Evolutionary conservation across 2,113 vertebrate species (phyloP).

Genomic region (Scolopax mira): DNA sequence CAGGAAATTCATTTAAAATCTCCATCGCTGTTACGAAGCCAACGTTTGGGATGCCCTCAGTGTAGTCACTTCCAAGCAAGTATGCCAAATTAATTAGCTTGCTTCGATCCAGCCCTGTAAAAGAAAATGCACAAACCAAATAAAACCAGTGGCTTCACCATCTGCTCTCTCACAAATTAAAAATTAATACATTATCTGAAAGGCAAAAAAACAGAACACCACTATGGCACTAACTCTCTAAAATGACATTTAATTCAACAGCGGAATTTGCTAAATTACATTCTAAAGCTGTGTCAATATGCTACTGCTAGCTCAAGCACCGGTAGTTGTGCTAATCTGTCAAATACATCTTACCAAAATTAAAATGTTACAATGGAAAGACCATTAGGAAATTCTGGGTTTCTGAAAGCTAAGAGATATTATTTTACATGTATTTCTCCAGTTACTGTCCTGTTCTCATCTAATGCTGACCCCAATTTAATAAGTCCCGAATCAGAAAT

Average conservation of each 20-base stretch:
- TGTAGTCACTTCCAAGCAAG: slow-evolving; percentile 96
- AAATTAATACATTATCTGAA: background rate
- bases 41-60: slow-evolving; percentile 90
- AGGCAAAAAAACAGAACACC: background rate
- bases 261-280: background rate
- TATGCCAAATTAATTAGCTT: slow-evolving; percentile 97
- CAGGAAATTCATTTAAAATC: slow-evolving; percentile 96
- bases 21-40: slow-evolving; percentile 96
- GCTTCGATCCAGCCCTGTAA: slow-evolving; percentile 87
- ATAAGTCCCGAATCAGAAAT: background rate
- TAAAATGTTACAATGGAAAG: background rate
- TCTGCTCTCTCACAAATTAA: background rate
- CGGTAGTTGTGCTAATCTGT: background rate
- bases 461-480: background rate
- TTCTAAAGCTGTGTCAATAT: background rate
- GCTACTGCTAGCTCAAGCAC: background rate
- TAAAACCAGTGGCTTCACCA: background rate
- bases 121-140: background rate
- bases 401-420: background rate
- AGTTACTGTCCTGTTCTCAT: background rate
- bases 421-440: background rate
- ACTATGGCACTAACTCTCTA: background rate
- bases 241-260: background rate
- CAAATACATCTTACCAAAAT: background rate
- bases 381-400: background rate